These are phyloP conservation scores for Connochaetes taurinus DNA, from an alignment of 2,113 vertebrate genomes.

Conservation along the genomic window DNA sequence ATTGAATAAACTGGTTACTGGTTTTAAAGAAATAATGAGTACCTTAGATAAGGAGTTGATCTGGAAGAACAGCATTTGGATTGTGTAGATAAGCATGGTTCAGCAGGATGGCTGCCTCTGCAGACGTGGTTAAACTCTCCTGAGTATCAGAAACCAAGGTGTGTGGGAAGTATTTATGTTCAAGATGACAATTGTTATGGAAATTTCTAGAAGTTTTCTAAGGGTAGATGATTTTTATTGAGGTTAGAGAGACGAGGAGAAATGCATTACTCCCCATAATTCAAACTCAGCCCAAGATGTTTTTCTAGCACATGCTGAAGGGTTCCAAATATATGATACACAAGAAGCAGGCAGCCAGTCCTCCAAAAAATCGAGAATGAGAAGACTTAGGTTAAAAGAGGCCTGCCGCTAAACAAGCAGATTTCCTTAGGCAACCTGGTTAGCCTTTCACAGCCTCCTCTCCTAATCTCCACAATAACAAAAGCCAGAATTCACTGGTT, in stretches of 20 bases:
- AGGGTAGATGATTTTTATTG: neutral
- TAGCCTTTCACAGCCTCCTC: neutral
- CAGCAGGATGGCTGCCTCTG: neutral
- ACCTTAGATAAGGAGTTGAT: neutral
- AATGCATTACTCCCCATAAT: neutral
- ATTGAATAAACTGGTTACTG: neutral
- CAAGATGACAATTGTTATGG: neutral
- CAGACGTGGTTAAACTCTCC: neutral
- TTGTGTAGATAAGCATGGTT: neutral
- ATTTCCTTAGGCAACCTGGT: neutral
- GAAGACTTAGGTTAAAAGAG: neutral
- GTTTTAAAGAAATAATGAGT: neutral
- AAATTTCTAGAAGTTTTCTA: neutral
- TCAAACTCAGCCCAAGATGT: neutral
- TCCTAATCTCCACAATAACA: neutral
- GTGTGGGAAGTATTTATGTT: neutral
- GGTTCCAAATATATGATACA: neutral
- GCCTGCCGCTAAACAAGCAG: neutral
- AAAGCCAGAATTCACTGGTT: neutral
- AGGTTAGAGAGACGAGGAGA: neutral
- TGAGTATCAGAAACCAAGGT: slow-evolving; percentile 6
- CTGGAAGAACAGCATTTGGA: neutral
- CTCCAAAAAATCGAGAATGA: neutral
- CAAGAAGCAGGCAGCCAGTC: neutral
- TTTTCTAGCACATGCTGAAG: neutral